Percentiles rank a stretch among this genome's conserved stretches.
These are phyloP conservation scores for Polydrusus pterygomalis DNA, from an alignment of 2,888 invertebrate genomes.

Conservation along the genomic window DNA sequence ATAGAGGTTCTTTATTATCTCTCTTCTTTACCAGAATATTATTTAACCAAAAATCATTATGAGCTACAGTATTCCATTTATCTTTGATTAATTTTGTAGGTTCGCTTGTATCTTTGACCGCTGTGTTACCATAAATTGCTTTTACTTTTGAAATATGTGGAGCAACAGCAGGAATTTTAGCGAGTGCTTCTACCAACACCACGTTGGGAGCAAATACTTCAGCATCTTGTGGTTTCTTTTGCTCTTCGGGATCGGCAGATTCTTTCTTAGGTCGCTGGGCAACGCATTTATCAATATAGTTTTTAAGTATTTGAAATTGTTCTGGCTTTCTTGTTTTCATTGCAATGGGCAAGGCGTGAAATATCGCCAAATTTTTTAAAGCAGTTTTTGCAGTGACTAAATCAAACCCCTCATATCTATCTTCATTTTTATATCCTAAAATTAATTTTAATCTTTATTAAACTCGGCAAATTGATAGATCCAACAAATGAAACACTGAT, in stretches of 20 bases:
- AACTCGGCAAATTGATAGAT: no score
- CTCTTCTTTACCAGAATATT: constrained; percentile 74
- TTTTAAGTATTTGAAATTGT: constrained; percentile 18
- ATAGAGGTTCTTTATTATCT: constrained; percentile 51
- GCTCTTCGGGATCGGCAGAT: neutral
- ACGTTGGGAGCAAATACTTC: neutral
- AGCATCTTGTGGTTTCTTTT: neutral
- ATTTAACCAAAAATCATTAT: constrained; percentile 77
- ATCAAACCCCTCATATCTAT: constrained; percentile 45
- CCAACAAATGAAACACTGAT: no score
- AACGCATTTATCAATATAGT: neutral
- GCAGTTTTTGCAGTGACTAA: constrained; percentile 40
- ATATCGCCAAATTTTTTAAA: constrained; percentile 38
- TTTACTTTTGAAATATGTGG: constrained; percentile 27
- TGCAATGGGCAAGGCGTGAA: constrained; percentile 44
- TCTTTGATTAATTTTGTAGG: constrained; percentile 59
- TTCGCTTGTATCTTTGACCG: neutral
- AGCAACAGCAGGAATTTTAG: constrained; percentile 18
- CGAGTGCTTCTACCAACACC: constrained; percentile 7
- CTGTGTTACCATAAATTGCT: constrained; percentile 5
- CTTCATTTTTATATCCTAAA: constrained; percentile 45
- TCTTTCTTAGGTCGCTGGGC: neutral
- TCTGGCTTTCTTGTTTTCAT: constrained; percentile 46
- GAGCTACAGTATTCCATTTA: constrained; percentile 74
- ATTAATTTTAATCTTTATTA: no score